These are phyloP conservation scores for Musca domestica DNA, from an alignment of 1,140 invertebrate genomes.

Conservation along the genomic window DNA sequence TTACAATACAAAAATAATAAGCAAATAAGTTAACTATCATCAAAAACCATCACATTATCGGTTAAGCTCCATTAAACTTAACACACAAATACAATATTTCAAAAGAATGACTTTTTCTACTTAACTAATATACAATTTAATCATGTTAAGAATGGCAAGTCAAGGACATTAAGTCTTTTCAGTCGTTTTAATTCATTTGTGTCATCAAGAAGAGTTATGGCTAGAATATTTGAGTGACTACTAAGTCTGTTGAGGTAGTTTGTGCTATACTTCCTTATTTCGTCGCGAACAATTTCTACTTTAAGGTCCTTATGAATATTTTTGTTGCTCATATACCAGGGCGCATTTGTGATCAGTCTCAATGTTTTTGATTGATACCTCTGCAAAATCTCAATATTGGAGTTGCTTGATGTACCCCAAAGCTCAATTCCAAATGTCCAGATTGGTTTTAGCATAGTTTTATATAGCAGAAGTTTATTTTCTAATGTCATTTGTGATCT, in stretches of 20 bases:
- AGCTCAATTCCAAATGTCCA: constrained; percentile 2
- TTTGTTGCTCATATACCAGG: background rate
- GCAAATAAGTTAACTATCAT: too few species aligned
- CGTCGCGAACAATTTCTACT: background rate
- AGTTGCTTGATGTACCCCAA: background rate
- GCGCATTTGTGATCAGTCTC: background rate
- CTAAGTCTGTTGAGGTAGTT: background rate
- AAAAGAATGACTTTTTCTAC: too few species aligned
- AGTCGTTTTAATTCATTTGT: constrained; percentile 6
- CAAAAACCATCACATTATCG: too few species aligned
- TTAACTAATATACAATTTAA: too few species aligned
- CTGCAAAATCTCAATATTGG: background rate
- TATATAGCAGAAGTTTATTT: constrained; percentile 8
- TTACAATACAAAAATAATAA: too few species aligned
- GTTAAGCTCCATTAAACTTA: too few species aligned
- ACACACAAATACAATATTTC: too few species aligned
- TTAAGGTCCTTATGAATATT: background rate
- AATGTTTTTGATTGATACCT: too few species aligned
- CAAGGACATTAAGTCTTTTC: background rate
- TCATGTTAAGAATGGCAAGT: constrained; percentile 3
- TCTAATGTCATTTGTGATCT: background rate
- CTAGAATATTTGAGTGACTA: too few species aligned
- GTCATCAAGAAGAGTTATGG: background rate
- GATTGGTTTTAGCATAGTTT: constrained; percentile 1
- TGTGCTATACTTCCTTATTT: background rate